A percentile compares a stretch with the other conserved stretches of the same genome.
Evolutionary conservation across 2,797 vertebrate species (phyloP).

Genomic region (Cuculus canorus): DNA sequence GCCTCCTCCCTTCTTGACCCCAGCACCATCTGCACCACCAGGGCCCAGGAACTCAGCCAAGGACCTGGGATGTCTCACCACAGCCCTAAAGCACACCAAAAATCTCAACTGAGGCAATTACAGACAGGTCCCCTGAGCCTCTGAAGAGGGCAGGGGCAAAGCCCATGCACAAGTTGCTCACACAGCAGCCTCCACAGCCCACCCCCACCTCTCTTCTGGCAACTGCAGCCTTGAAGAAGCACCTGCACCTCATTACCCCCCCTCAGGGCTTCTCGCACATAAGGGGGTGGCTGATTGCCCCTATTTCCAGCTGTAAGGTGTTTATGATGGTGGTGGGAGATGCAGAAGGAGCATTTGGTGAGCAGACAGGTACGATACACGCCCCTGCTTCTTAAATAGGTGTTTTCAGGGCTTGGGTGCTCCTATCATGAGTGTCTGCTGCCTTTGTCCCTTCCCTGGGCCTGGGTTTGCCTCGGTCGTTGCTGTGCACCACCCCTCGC

Average conservation of each 20-base stretch:
- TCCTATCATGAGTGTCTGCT: neutral
- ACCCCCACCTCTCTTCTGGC: neutral
- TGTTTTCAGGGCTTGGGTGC: neutral
- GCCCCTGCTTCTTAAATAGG: accelerated
- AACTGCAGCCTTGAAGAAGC: neutral
- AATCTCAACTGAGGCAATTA: neutral
- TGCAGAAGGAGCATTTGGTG: accelerated
- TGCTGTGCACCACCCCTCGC: neutral
- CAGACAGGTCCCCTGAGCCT: accelerated
- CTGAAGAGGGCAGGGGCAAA: neutral
- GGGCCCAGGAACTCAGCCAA: neutral
- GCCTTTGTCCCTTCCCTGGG: neutral
- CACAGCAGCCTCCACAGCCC: neutral
- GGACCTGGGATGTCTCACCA: neutral
- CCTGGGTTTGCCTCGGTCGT: accelerated
- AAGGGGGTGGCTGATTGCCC: neutral
- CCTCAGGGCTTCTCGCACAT: neutral
- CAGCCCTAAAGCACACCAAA: neutral
- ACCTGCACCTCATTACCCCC: neutral
- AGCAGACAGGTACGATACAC: neutral
- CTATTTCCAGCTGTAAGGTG: accelerated
- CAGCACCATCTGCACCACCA: neutral
- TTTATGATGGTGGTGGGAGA: accelerated
- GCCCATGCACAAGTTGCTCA: neutral
- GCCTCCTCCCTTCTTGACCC: neutral